Evolutionary conservation across 2,888 invertebrate genomes (phyloP).

Genomic region (Drosophila incognita): DNA sequence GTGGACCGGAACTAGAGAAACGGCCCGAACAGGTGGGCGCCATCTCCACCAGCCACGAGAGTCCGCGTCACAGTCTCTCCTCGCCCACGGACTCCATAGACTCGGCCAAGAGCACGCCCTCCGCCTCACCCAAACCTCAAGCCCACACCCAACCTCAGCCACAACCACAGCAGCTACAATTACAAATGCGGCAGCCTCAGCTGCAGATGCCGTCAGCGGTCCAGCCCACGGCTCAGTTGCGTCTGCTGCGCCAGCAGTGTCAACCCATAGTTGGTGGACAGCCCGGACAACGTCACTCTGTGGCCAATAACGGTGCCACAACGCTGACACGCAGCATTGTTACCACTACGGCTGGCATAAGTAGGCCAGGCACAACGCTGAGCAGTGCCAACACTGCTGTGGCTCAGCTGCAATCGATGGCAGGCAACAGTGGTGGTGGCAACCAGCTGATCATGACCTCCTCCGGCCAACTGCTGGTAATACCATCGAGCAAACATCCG

Average conservation of each 20-base stretch:
- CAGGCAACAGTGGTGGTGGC: slow-evolving; percentile 72
- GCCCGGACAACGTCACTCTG: slow-evolving; percentile 80
- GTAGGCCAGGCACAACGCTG: slow-evolving; percentile 86
- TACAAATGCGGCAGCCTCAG: slow-evolving; percentile 48
- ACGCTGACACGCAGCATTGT: slow-evolving; percentile 90
- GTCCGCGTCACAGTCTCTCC: slow-evolving; percentile 88
- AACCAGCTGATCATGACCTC: slow-evolving; percentile 85
- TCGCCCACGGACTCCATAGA: slow-evolving; percentile 86
- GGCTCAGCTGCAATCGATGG: slow-evolving; percentile 77
- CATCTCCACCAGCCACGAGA: slow-evolving; percentile 93
- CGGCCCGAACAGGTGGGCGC: slow-evolving; percentile 93
- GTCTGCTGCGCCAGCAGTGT: slow-evolving; percentile 58
- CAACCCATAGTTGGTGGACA: slow-evolving; percentile 24
- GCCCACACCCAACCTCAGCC: slow-evolving; percentile 10
- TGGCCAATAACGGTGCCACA: slow-evolving; percentile 46
- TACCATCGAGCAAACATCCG: slow-evolving; percentile 75
- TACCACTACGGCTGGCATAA: slow-evolving; percentile 90
- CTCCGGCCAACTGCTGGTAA: slow-evolving; percentile 84
- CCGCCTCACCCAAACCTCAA: slow-evolving; percentile 69
- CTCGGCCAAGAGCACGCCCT: slow-evolving; percentile 62
- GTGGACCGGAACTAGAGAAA: slow-evolving; percentile 82
- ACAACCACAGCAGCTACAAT: slow-evolving; percentile 54
- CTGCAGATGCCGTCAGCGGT: slow-evolving; percentile 18
- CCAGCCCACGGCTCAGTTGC: slow-evolving; percentile 49
- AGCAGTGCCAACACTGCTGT: slow-evolving; percentile 40